These are phyloP conservation scores for Parambassis ranga DNA, from an alignment of 2,797 vertebrate species.

Conservation along the genomic window DNA sequence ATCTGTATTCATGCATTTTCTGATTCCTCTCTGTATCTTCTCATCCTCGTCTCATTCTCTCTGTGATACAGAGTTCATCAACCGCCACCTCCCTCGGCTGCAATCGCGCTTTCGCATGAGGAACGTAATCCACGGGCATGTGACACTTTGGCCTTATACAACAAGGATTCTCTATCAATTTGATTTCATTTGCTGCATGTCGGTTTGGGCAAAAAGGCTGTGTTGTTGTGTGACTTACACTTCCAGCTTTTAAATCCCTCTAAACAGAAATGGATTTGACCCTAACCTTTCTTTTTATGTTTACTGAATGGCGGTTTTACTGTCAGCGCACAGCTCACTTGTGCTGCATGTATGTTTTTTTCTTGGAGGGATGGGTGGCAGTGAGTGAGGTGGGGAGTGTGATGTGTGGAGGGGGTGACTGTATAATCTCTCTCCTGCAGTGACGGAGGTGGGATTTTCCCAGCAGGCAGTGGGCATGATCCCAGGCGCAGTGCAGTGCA, in stretches of 20 bases:
- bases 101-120: background rate
- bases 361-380: slow-evolving; percentile 14
- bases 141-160: slow-evolving; percentile 28
- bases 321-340: background rate
- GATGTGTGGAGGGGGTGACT: slow-evolving; percentile 2
- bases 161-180: slow-evolving; percentile 22
- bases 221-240: slow-evolving; percentile 13
- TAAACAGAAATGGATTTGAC: slow-evolving; percentile 47
- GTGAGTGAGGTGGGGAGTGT: background rate
- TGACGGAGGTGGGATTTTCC: slow-evolving; percentile 62
- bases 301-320: slow-evolving; percentile 23
- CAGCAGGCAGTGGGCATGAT: slow-evolving; percentile 69
- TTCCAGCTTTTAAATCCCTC: slow-evolving; percentile 40
- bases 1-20: slow-evolving; percentile 63
- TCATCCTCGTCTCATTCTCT: slow-evolving; percentile 39
- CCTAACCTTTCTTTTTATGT: slow-evolving; percentile 42
- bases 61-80: slow-evolving; percentile 43
- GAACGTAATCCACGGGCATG: slow-evolving; percentile 24
- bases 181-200: slow-evolving; percentile 43
- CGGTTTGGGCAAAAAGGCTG: slow-evolving; percentile 14
- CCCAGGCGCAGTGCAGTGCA: slow-evolving; percentile 38
- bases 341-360: slow-evolving; percentile 38
- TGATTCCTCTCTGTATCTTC: slow-evolving; percentile 44
- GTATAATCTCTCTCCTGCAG: slow-evolving; percentile 66
- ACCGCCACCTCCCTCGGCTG: slow-evolving; percentile 17